phyloP scores from a whole-genome alignment of 2,797 vertebrate species.

The Enteromius fasciolatus region DNA sequence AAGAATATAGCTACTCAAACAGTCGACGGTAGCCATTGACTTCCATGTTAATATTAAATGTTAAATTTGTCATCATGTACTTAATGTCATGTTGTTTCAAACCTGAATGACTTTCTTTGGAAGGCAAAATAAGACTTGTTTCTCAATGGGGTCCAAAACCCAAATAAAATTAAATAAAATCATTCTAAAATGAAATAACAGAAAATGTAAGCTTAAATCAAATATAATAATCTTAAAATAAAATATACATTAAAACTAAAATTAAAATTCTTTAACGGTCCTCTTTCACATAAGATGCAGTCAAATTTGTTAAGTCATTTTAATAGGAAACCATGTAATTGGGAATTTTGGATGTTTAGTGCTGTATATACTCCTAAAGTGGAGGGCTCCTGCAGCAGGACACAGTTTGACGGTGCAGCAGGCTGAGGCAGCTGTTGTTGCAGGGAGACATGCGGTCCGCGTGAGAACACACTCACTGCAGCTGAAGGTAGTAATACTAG shows the following conservation, averaged over 20 bases:
- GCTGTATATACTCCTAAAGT: neutral
- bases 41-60: too few relatives aligned
- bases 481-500: constrained; percentile 30
- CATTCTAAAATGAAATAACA: neutral
- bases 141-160: too few relatives aligned
- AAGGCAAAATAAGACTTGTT: too few relatives aligned
- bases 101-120: too few relatives aligned
- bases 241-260: too few relatives aligned
- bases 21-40: neutral
- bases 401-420: neutral
- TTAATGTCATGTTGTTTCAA: too few relatives aligned
- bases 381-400: neutral
- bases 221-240: neutral
- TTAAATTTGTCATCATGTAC: too few relatives aligned
- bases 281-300: too few relatives aligned
- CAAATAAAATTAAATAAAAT: too few relatives aligned
- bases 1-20: neutral
- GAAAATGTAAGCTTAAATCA: neutral
- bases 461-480: constrained; percentile 52
- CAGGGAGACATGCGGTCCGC: constrained; percentile 52
- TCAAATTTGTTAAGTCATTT: too few relatives aligned
- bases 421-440: constrained; percentile 66
- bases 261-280: too few relatives aligned
- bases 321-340: neutral
- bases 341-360: neutral